These are phyloP conservation scores for Heteropelma amictum DNA, from an alignment of 2,888 invertebrate genomes.

Conservation along the genomic window DNA sequence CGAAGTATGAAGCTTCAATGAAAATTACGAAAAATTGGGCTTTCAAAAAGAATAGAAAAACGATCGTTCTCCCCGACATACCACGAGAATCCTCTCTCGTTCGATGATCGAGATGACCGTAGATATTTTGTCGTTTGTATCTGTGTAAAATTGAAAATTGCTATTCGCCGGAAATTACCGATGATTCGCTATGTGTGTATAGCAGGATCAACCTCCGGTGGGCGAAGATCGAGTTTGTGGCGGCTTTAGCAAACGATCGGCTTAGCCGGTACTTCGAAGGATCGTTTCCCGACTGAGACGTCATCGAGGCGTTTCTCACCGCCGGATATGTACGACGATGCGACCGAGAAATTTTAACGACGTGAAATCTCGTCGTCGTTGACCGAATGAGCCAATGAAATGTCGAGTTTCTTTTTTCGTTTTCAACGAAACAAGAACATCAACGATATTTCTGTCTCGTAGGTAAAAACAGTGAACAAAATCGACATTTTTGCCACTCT, in stretches of 20 bases:
- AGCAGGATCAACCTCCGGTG: slow-evolving; percentile 64
- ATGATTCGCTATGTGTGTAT: slow-evolving; percentile 54
- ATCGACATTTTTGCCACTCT: not conserved
- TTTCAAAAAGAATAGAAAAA: no score
- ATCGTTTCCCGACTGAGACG: slow-evolving; percentile 9
- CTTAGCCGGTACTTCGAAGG: slow-evolving; percentile 54
- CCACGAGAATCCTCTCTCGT: no score
- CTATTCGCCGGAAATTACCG: slow-evolving; percentile 19
- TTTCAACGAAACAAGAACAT: no score
- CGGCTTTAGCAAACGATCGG: slow-evolving; percentile 66
- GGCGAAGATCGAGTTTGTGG: slow-evolving; percentile 69
- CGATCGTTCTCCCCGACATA: no score
- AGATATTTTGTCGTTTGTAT: not conserved
- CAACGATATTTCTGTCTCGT: not conserved
- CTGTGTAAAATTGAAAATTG: not conserved
- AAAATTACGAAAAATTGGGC: no score
- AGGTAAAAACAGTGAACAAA: not conserved
- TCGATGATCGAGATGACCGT: no score
- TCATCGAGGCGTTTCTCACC: not conserved
- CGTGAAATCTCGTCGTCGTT: no score
- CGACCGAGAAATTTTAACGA: no score
- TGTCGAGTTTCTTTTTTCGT: no score
- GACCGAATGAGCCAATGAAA: no score
- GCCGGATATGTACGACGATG: no score
- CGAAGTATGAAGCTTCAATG: no score